Conservation (phyloP, 2,113 vertebrate genomes). For the Rissa tridactyla region DNA sequence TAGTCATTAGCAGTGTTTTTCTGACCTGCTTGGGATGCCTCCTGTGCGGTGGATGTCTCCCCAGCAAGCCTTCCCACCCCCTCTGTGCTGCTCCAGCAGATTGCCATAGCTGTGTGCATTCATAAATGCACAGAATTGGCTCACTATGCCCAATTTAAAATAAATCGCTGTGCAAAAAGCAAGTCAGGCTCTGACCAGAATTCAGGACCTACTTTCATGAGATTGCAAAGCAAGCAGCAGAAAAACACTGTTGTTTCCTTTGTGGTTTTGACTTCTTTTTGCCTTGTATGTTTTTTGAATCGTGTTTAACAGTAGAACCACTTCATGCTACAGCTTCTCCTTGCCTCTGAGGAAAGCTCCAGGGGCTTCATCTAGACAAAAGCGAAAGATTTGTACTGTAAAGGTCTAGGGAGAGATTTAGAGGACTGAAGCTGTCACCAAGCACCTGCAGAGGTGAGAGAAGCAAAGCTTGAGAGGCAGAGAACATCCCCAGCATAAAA, state of each 20-base stretch:
- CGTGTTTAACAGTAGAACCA: not conserved
- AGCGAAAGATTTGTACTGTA: not conserved
- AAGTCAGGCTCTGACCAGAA: not conserved
- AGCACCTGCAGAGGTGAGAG: not conserved
- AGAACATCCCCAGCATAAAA: not conserved
- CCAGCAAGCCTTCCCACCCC: not conserved
- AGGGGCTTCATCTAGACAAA: constrained; percentile 13
- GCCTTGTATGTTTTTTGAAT: not conserved
- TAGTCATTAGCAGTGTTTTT: not conserved
- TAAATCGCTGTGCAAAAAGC: not conserved
- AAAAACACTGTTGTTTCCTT: not conserved
- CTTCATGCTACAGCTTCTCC: not conserved
- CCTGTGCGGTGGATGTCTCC: not conserved
- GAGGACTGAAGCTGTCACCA: not conserved
- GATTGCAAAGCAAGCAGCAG: not conserved
- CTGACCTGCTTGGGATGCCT: not conserved
- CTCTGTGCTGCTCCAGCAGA: not conserved
- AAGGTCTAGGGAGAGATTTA: not conserved
- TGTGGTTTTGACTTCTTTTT: not conserved
- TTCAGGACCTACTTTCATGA: not conserved
- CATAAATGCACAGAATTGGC: not conserved
- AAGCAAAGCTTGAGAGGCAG: not conserved
- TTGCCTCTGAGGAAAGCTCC: constrained; percentile 15
- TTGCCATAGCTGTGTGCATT: not conserved
- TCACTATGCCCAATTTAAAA: not conserved